phyloP scores from a whole-genome alignment of 2,113 vertebrate species.

The Cebidichthys violaceus region DNA sequence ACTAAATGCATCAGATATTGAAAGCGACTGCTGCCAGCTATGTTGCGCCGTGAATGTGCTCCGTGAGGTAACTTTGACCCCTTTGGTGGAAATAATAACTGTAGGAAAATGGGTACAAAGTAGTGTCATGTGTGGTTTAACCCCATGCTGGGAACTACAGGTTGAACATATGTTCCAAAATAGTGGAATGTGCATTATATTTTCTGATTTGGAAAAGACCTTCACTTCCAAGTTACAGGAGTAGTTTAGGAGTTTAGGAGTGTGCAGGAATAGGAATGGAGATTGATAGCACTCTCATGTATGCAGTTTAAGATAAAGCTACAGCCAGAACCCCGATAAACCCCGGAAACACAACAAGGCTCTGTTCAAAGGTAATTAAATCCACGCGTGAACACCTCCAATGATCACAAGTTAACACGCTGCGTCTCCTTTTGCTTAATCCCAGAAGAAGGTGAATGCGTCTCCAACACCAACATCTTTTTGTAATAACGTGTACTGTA shows the following conservation, averaged over 20 bases:
- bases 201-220: not conserved
- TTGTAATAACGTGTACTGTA: not conserved
- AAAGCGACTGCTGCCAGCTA: constrained; percentile 4
- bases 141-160: not conserved
- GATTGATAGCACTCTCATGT: not conserved
- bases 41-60: not conserved
- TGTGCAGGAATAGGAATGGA: no score
- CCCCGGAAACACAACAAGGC: not conserved
- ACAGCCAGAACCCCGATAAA: not conserved
- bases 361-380: not conserved
- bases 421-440: not conserved
- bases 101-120: not conserved
- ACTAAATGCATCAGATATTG: constrained; percentile 10
- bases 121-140: not conserved
- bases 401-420: not conserved
- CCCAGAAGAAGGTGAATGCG: not conserved
- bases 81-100: not conserved
- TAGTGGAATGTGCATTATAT: not conserved
- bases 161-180: not conserved
- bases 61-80: not conserved
- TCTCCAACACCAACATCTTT: not conserved
- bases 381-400: not conserved
- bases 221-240: not conserved
- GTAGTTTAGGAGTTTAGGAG: not conserved
- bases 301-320: not conserved